Conservation (phyloP, 2,113 vertebrate species). For the Festucalex cinctus region DNA sequence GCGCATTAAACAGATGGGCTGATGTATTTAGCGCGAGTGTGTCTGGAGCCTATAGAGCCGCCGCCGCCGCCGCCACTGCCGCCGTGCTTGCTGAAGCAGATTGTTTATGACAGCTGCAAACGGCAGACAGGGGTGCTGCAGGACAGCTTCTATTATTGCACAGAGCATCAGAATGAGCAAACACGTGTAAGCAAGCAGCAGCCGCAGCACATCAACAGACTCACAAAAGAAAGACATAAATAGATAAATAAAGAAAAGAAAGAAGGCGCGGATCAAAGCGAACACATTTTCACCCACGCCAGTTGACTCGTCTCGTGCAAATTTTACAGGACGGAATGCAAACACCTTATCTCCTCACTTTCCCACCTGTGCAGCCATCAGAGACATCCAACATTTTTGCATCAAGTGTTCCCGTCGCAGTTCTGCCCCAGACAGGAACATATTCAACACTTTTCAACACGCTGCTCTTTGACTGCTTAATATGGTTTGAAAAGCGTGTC, state of each 20-base stretch:
- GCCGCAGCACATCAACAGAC: background rate
- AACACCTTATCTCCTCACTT: conserved; percentile 41
- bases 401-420: conserved; percentile 6
- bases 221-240: conserved; percentile 9
- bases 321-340: conserved; percentile 24
- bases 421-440: conserved; percentile 21
- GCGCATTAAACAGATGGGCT: conserved; percentile 53
- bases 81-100: conserved; percentile 68
- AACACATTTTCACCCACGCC: conserved; percentile 49
- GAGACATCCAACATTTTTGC: conserved; percentile 16
- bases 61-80: conserved; percentile 53
- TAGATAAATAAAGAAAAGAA: conserved; percentile 18
- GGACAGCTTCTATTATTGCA: conserved; percentile 60
- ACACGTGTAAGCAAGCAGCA: conserved; percentile 2
- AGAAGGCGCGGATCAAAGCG: conserved; percentile 51
- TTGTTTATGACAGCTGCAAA: conserved; percentile 72
- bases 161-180: conserved; percentile 29
- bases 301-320: conserved; percentile 22
- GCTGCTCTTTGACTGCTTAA: conserved; percentile 13
- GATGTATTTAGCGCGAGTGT: conserved; percentile 57
- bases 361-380: conserved; percentile 26
- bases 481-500: background rate
- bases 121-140: conserved; percentile 60
- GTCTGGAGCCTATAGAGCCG: conserved; percentile 57
- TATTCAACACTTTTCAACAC: conserved; percentile 19